Conservation (phyloP, 2,113 vertebrate species). For the Lampris megalopsis region DNA sequence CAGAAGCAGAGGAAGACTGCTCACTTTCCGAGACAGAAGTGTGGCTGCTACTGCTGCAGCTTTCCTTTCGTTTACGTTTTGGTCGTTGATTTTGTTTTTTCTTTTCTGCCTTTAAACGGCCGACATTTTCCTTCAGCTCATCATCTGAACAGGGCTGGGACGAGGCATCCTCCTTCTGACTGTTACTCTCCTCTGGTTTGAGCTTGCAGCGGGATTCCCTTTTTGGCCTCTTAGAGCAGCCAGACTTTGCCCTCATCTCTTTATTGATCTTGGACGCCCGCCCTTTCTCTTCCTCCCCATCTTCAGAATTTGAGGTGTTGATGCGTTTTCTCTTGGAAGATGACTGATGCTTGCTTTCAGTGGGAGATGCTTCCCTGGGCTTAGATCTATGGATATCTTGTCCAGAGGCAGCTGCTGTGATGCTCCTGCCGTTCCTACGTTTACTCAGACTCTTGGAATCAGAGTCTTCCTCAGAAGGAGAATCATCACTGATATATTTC, state of each 20-base stretch:
- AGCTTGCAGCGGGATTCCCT: slow-evolving; percentile 30
- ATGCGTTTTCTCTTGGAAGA: slow-evolving; percentile 77
- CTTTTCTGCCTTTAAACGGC: slow-evolving; percentile 22
- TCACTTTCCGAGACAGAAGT: slow-evolving; percentile 70
- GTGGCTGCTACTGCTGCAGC: slow-evolving; percentile 68
- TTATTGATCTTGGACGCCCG: slow-evolving; percentile 45
- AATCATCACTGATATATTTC: slow-evolving; percentile 78
- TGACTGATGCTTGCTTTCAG: slow-evolving; percentile 37
- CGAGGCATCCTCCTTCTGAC: slow-evolving; percentile 23
- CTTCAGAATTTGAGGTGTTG: slow-evolving; percentile 80
- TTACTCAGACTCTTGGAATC: slow-evolving; percentile 36
- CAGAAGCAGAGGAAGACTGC: slow-evolving; percentile 63
- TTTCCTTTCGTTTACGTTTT: slow-evolving; percentile 65
- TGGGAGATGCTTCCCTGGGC: slow-evolving; percentile 32
- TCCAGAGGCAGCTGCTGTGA: not conserved
- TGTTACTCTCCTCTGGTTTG: slow-evolving; percentile 25
- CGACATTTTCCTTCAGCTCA: slow-evolving; percentile 35
- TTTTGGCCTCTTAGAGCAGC: slow-evolving; percentile 49
- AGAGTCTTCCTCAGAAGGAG: slow-evolving; percentile 76
- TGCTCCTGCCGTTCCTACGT: slow-evolving; percentile 53
- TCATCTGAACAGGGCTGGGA: slow-evolving; percentile 54
- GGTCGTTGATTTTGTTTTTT: slow-evolving; percentile 10
- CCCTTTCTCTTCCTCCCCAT: slow-evolving; percentile 36
- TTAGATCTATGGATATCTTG: slow-evolving; percentile 23
- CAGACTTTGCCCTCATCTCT: slow-evolving; percentile 22